Base-by-base conservation (phyloP, 1,140 invertebrate species). In the Drosophila auraria region DNA sequence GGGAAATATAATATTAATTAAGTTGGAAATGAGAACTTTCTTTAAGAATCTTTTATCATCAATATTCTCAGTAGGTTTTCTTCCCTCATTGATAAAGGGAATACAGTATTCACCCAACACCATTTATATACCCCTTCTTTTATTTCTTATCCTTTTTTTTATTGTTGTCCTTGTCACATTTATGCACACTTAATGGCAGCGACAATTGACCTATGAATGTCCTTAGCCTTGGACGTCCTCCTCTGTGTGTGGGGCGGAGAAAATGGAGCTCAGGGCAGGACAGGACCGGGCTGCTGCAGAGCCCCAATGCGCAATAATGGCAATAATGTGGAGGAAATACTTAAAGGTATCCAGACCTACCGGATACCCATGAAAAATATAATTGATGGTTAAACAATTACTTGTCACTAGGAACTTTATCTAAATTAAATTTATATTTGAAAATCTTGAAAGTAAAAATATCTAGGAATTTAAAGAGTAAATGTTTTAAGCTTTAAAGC, bases 181-280 rank as follows among this genome's bases (percentile, higher is more conserved):
- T 78, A 61, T 75, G 72, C 76, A 78, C 75, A 78, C 74, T 78
- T 78, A 78, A 78, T 78, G 76, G 76, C 75, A 78, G 75, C 75
- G 76, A 78, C 75, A 78, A 78, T 78, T 75, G 76, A 78, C 76
- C 76, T 78, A 78, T 78, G 65, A 78, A 71, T 78, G 75, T 78
- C 57, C 76, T 78, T 78, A 78, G 76, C 76, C 75, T 71, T 78
- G 75, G 65, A 56, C 20, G 20, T 38, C 33, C 11, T 17, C 73
- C 64, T 57, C 44, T 12, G 20, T n/a, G 27, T 47, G 20, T n/a
- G 25, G 14, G 36, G 6, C 3, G 25, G 9, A 5, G 25, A 7
- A 12, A 15, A 36, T 20, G 44, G 27, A 17, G 27, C 3, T 7
- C 15, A 27, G 15, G n/a, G 12, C 12, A 11, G 51, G 42, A 20